Evolutionary conservation across 1,140 invertebrate genomes (phyloP), one percentile per base, ranked within the genome.

Genomic region (Mylabris phalerata): DNA sequence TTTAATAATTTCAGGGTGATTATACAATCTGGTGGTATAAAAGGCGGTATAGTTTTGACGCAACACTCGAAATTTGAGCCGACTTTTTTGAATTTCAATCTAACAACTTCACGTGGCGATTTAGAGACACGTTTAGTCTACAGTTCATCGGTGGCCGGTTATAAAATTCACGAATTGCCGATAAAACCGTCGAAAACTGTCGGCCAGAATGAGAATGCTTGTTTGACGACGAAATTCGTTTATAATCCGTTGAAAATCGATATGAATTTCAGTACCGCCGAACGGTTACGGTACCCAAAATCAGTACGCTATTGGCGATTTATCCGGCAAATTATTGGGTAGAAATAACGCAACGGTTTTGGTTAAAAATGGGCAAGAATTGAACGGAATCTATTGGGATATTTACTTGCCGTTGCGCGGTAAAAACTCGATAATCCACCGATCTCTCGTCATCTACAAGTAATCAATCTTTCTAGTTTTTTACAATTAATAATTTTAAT

Each of bases 51-150:
- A 2, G 84, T 79, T 2, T 82, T 97, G 27, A 81, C 78, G 6
- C 95, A 98, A 77, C 80, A 84, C 19, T 92, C 90, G 0, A 85
- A 84, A 5, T 94, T 91, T 69, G 86, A 93, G 74, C 86, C 89
- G 0, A 94, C 93, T 0, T 87, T 85, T 76, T 75, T 92, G 0
- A 84, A 84, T 63, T 84, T 95, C 49, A 84, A 87, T 54, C 70
- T 95, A 13, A 79, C 77, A 2, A 80, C 80, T 42, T 82, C 80
- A 0, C 78, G 74, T 68, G 73, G 82, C 55, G 79, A 84, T 62
- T 75, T 85, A 45, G 83, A 84, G 73, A 82, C 82, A 0, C 80
- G 81, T 69, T 71, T 86, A 2, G 78, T 83, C 4, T 86, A 85
- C 59, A 77, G 78, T 19, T 74, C 78, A n/a, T 79, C 79, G 44